Conservation (phyloP, 2,888 invertebrate genomes). For the Periphyllus acericola region DNA sequence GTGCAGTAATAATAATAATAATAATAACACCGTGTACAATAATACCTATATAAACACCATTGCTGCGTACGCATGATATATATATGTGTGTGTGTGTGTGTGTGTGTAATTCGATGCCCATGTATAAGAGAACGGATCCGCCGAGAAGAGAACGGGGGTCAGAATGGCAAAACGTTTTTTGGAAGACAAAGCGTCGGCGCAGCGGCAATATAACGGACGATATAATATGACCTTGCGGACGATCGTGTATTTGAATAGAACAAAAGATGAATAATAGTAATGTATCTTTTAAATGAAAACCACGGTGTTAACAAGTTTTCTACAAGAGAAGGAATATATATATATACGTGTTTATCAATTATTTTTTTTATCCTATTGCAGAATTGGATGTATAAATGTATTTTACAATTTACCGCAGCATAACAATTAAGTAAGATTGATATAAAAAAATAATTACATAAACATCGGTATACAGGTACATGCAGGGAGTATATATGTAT, state of each 20-base stretch:
- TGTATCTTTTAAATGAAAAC: neutral
- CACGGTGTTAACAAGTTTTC: neutral
- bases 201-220: neutral
- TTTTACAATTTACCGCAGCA: no score
- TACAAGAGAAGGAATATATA: neutral
- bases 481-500: no score
- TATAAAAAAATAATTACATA: no score
- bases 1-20: neutral
- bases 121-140: no score
- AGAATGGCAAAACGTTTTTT: neutral
- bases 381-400: no score
- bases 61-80: neutral
- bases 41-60: neutral
- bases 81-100: neutral
- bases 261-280: neutral
- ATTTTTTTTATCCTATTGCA: no score
- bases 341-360: neutral
- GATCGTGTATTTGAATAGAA: neutral
- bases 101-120: no score
- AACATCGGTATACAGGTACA: no score
- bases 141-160: neutral
- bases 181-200: neutral
- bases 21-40: neutral
- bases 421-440: no score
- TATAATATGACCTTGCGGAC: neutral